These are phyloP conservation scores for Halocynthia aurantium DNA, from an alignment of 23 tunicate genomes.

Conservation along the genomic window DNA sequence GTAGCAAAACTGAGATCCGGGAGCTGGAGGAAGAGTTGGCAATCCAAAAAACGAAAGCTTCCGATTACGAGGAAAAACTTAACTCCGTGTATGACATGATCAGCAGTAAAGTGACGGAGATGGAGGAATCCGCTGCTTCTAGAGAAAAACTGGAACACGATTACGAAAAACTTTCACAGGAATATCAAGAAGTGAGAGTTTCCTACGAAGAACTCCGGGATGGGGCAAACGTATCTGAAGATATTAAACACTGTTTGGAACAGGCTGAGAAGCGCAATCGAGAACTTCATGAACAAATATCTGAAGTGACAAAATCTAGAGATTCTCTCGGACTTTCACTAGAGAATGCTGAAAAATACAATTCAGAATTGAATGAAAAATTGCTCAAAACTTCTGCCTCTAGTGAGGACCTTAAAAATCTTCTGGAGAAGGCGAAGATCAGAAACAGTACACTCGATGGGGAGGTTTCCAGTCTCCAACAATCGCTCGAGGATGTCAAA, in stretches of 20 bases:
- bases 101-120: slow-evolving; percentile 17
- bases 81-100: slow-evolving; percentile 20
- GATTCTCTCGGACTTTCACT: background rate
- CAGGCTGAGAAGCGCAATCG: background rate
- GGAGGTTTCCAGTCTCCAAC: background rate
- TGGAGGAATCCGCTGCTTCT: slow-evolving; percentile 22
- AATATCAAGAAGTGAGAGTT: background rate
- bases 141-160: slow-evolving; percentile 14
- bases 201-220: background rate
- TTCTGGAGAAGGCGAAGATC: background rate
- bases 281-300: background rate
- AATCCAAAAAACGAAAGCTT: background rate
- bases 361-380: background rate
- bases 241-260: background rate
- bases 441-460: background rate
- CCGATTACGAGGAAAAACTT: background rate
- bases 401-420: background rate
- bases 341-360: background rate
- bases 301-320: slow-evolving; percentile 1
- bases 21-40: slow-evolving; percentile 21
- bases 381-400: background rate
- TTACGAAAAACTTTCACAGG: background rate
- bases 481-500: background rate
- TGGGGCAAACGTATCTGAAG: background rate
- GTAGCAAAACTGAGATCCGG: slow-evolving; percentile 1